A percentile compares a stretch with the other conserved stretches of the same genome.
phyloP scores from a whole-genome alignment of 2,797 vertebrate species.

The Gobionotothen gibberifrons region DNA sequence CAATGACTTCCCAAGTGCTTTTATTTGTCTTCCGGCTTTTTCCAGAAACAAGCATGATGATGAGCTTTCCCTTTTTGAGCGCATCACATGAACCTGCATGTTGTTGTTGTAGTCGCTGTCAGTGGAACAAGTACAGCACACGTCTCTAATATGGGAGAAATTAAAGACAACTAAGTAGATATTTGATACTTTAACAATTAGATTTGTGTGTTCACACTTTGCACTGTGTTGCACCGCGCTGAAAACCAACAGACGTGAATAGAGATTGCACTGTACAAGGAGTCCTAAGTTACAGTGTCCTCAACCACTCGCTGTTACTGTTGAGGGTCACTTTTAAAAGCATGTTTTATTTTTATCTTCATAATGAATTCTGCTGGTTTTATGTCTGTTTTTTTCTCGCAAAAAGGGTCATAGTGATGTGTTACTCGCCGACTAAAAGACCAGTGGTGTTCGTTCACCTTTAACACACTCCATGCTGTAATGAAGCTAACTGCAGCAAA shows the following conservation, averaged over 20 bases:
- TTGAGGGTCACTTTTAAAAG: slow-evolving; percentile 63
- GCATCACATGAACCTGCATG: slow-evolving; percentile 63
- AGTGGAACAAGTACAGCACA: slow-evolving; percentile 47
- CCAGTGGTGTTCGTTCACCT: slow-evolving; percentile 32
- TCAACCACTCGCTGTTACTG: slow-evolving; percentile 59
- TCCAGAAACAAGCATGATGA: slow-evolving; percentile 53
- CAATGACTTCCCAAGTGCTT: slow-evolving; percentile 69
- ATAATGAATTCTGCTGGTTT: slow-evolving; percentile 58
- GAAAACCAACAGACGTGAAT: slow-evolving; percentile 50
- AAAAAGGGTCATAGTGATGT: slow-evolving; percentile 42
- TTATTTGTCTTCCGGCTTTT: slow-evolving; percentile 71
- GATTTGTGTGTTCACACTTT: slow-evolving; percentile 57
- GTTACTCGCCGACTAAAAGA: slow-evolving; percentile 57
- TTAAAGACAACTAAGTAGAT: slow-evolving; percentile 32
- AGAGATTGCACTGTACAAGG: slow-evolving; percentile 51
- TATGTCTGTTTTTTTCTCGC: slow-evolving; percentile 22
- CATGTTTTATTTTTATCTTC: slow-evolving; percentile 71
- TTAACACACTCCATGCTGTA: slow-evolving; percentile 51
- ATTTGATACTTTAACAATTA: slow-evolving; percentile 38
- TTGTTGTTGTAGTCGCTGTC: slow-evolving; percentile 59
- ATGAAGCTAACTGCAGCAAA: slow-evolving; percentile 41
- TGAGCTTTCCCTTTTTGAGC: slow-evolving; percentile 54
- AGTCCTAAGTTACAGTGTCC: slow-evolving; percentile 35
- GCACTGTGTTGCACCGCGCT: slow-evolving; percentile 75
- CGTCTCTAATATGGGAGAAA: slow-evolving; percentile 45